Base-by-base conservation (phyloP, 2,888 invertebrate genomes). In the Steromphala cineraria region DNA sequence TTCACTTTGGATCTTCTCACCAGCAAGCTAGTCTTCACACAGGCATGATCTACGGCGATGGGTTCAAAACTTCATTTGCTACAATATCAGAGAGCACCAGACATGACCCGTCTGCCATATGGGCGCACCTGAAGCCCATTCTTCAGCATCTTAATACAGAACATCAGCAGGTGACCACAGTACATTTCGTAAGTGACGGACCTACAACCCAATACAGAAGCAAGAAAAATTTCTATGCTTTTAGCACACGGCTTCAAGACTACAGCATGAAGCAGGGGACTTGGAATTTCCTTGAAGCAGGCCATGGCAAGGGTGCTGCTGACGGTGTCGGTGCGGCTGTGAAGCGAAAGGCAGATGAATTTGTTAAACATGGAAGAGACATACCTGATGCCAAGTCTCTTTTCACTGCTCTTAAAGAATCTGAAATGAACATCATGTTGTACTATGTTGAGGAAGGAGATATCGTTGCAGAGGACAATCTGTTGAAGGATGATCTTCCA, bases 111-210 rank as follows among this genome's bases (percentile, higher is more conserved):
- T 84, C 89, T 78, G 92, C 92, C 40, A 91, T 93, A 75, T 93
- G 92, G 91, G 90, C 90, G 53, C 92, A 93, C 84, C 83, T 93
- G 53, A 40, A 84, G 81, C 93, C 92, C 82, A 81, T 91, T 21
- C 55, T 83, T 19, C 17, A 53, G 3, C 15, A 46, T 10, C 24
- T 83, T n/a, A 21, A 40, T 17, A 24, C 21, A 1, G 55, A 52
- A 15, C 40, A 67, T 62, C 79, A 77, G 31, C 19, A 19, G 13
- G 40, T 79, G 15, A 46, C 78, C 15, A 19, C 21, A 15, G 7
- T 83, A 1, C 67, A 83, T 21, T 84, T 91, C 81, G n/a, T 91
- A 1, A 92, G 80, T 74, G 84, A 84, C 81, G 90, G 92, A 8
- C 92, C 93, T 0, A 83, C 87, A 0, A 90, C 88, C 13, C 92